These are phyloP conservation scores for Spizella passerina DNA, from an alignment of 2,797 vertebrate genomes.

Conservation along the genomic window DNA sequence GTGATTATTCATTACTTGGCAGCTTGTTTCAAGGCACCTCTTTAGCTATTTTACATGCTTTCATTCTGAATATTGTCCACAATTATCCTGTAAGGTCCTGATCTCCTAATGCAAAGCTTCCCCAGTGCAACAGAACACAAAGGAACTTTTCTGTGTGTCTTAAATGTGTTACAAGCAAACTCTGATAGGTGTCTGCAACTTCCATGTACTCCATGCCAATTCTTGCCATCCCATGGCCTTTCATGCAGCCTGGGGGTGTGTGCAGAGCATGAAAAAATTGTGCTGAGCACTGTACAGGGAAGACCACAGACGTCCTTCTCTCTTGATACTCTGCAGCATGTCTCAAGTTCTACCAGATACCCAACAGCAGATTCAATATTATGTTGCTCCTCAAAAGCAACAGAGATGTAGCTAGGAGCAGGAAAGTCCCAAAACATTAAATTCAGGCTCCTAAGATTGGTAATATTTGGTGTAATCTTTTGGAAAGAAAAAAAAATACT, in stretches of 20 bases:
- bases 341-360: neutral
- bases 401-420: neutral
- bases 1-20: neutral
- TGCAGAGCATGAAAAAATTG: neutral
- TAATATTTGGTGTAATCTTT: neutral
- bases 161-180: neutral
- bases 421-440: neutral
- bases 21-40: neutral
- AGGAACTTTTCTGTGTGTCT: neutral
- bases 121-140: neutral
- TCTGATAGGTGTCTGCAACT: neutral
- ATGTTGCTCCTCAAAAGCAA: neutral
- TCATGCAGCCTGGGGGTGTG: neutral
- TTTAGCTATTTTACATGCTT: neutral
- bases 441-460: neutral
- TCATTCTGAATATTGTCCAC: neutral
- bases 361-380: neutral
- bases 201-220: neutral
- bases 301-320: neutral
- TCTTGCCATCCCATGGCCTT: accelerated
- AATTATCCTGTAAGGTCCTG: neutral
- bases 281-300: neutral
- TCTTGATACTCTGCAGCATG: neutral
- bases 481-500: neutral
- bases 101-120: neutral